Conservation (phyloP, 2,113 vertebrate species). For the Grallaria varia region DNA sequence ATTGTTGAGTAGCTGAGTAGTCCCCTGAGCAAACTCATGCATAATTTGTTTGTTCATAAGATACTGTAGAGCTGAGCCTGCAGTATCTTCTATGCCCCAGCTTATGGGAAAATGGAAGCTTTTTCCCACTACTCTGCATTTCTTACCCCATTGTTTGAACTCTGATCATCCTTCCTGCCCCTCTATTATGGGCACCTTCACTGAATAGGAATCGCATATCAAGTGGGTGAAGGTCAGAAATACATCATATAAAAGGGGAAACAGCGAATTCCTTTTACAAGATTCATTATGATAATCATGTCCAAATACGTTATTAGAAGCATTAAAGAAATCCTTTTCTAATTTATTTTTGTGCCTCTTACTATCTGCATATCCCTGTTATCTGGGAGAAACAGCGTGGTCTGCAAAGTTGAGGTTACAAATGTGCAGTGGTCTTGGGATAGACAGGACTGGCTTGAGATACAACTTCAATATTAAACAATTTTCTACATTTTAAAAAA, state of each 20-base stretch:
- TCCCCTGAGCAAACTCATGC: constrained; percentile 74
- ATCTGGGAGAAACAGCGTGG: constrained; percentile 55
- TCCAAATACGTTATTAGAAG: constrained; percentile 55
- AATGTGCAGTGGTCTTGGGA: not conserved
- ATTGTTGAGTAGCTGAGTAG: constrained; percentile 72
- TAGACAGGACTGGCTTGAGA: constrained; percentile 15
- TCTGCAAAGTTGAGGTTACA: constrained; percentile 59
- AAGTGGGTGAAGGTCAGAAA: constrained; percentile 49
- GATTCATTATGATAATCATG: constrained; percentile 68
- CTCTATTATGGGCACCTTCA: constrained; percentile 14
- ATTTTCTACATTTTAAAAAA: constrained; percentile 31
- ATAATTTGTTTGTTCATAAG: constrained; percentile 79
- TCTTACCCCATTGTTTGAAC: constrained; percentile 69
- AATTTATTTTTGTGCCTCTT: constrained; percentile 65
- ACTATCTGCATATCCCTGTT: constrained; percentile 53
- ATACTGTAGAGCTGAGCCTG: constrained; percentile 66
- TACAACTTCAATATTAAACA: constrained; percentile 38
- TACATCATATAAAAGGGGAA: constrained; percentile 29
- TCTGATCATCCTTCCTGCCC: constrained; percentile 47
- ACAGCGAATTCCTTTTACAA: constrained; percentile 58
- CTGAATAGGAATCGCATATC: constrained; percentile 46
- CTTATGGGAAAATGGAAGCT: constrained; percentile 62
- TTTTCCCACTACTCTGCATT: constrained; percentile 54
- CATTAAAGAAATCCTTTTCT: constrained; percentile 59
- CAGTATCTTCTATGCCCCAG: constrained; percentile 46